Percentiles rank a stretch among this genome's conserved stretches.
Conservation (phyloP, 2,113 vertebrate species). For the Catharus bicknelli region DNA sequence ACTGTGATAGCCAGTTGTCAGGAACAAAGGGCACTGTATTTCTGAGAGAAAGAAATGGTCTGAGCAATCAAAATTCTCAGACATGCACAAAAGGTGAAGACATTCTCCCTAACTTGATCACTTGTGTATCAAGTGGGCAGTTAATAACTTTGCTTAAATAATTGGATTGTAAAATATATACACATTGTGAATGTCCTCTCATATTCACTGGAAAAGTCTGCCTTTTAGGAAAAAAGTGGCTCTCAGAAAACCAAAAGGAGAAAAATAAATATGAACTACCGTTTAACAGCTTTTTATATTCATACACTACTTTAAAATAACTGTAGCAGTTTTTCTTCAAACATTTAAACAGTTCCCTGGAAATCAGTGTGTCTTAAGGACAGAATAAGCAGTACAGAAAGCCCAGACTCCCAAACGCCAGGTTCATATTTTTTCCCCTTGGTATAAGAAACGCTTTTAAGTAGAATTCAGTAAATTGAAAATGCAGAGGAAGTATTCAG, state of each 20-base stretch:
- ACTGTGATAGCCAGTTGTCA: conserved; percentile 3
- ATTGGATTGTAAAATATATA: background rate
- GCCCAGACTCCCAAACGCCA: background rate
- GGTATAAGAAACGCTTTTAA: background rate
- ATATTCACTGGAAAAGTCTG: background rate
- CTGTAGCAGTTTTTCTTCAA: background rate
- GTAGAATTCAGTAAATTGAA: background rate
- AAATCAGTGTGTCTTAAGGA: background rate
- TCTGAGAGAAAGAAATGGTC: background rate
- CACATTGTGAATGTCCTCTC: background rate
- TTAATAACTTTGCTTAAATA: background rate
- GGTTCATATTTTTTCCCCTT: background rate
- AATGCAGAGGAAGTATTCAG: background rate
- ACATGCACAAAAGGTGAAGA: background rate
- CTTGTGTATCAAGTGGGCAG: background rate
- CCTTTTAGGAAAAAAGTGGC: background rate
- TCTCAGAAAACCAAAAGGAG: background rate
- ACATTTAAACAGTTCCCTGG: background rate
- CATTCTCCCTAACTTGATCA: background rate
- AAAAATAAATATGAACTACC: background rate
- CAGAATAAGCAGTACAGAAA: background rate
- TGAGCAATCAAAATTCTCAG: background rate
- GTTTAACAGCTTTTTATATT: background rate
- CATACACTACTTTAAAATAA: background rate
- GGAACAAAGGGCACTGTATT: conserved; percentile 20